Base-by-base conservation (phyloP, 1,140 invertebrate genomes). In the Zaprionus ghesquierei region DNA sequence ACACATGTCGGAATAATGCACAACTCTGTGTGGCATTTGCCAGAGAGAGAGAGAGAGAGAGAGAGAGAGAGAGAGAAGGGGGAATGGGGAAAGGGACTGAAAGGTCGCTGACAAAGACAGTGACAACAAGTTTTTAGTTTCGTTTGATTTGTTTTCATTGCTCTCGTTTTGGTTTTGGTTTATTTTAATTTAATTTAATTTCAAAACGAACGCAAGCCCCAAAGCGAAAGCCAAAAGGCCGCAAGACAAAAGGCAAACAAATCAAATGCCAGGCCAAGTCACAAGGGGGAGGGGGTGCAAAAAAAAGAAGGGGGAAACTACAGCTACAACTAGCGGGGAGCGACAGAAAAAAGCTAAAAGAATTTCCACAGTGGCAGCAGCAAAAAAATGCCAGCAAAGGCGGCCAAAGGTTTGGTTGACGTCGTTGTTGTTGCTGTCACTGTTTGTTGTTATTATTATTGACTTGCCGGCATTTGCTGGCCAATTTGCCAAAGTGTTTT, bases 401-500 rank as follows among this genome's bases (percentile, higher is more conserved):
- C 44, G 50, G 58, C 41, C 49, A 56, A 55, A 58, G 55, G 74
- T 35, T 1, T 13, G 53, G 58, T 23, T 35, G n/a, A 9, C 13
- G 35, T 18, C 18, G 35, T 12, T 46, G 20, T 1, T 8, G 46
- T 33, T 15, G 60, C 44, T 59, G 13, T 33, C 31, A 25, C 20
- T 41, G 51, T 22, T 22, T 65, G 63, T 54, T 62, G 41, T 38
- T 33, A 44, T 75, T 74, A 75, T 74, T 69, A 70, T 62, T 77
- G 71, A 58, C 56, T 58, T 38, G 29, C 31, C 46, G 63, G 59
- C 71, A 79, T 80, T 87, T 79, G 76, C 87, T 87, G 69, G 71
- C 82, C 82, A 87, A 87, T 87, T 87, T 87, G 76, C 62, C 79
- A 89, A 89, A 89, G 84, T 89, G 79, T 89, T 87, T 89, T 54